Evolutionary conservation across 2,888 invertebrate genomes (phyloP).

Genomic region (Clivina fossor): DNA sequence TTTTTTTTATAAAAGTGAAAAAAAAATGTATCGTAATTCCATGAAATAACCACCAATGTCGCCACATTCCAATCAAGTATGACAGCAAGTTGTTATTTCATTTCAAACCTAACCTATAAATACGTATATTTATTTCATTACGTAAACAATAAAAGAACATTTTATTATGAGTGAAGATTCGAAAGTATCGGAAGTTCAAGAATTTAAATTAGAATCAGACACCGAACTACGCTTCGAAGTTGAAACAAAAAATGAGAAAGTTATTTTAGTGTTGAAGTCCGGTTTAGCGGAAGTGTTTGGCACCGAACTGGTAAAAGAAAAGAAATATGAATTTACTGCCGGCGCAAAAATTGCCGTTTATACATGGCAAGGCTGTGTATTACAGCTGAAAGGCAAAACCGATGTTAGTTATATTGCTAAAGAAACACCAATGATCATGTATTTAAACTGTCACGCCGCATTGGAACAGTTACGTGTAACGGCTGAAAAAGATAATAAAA

Average conservation of each 20-base stretch:
- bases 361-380: constrained; percentile 91
- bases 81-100: no score
- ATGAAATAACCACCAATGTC: background rate
- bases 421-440: constrained; percentile 96
- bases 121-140: no score
- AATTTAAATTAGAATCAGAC: constrained; percentile 83
- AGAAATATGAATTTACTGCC: constrained; percentile 83
- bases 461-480: constrained; percentile 84
- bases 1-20: background rate
- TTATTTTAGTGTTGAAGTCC: constrained; percentile 77
- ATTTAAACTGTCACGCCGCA: constrained; percentile 93
- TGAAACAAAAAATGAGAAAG: constrained; percentile 82
- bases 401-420: constrained; percentile 94
- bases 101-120: no score
- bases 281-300: constrained; percentile 97
- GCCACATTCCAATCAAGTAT: background rate
- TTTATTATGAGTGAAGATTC: constrained; percentile 25
- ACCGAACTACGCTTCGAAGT: constrained; percentile 94
- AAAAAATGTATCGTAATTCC: background rate
- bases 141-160: background rate
- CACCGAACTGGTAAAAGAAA: constrained; percentile 90
- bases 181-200: constrained; percentile 52
- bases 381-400: constrained; percentile 84
- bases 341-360: constrained; percentile 95
- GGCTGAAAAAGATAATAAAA: constrained; percentile 71